Evolutionary conservation across 2,888 invertebrate genomes (phyloP).

Genomic region (Hetaerina titia): DNA sequence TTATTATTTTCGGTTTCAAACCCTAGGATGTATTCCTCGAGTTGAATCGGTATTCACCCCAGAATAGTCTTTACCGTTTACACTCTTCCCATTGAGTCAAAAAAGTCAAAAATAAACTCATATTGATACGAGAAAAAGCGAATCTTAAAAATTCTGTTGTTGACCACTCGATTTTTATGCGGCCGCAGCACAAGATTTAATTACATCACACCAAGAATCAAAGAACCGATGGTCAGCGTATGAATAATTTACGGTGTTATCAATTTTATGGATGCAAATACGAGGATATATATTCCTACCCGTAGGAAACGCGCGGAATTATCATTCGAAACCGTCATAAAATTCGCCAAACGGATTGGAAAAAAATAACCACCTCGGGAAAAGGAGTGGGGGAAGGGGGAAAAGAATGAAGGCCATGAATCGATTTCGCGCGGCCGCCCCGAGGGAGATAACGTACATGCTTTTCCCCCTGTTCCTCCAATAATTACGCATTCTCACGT

Average conservation of each 20-base stretch:
- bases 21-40: neutral
- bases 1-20: neutral
- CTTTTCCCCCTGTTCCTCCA: neutral
- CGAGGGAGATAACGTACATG: neutral
- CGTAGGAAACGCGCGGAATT: neutral
- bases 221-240: neutral
- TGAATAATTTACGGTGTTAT: constrained; percentile 15
- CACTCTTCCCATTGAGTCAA: neutral
- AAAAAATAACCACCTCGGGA: too few species aligned
- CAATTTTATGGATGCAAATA: constrained; percentile 12
- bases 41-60: neutral
- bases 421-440: neutral
- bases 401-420: neutral
- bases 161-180: neutral
- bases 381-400: neutral
- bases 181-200: neutral
- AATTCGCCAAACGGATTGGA: constrained; percentile 2
- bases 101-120: neutral
- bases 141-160: neutral
- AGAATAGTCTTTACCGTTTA: neutral
- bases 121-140: neutral
- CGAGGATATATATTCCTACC: neutral
- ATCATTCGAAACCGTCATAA: constrained; percentile 8
- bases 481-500: constrained; percentile 33
- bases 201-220: neutral